phyloP scores from a whole-genome alignment of 2,113 vertebrate species.

The Cricetomys ansorgei region DNA sequence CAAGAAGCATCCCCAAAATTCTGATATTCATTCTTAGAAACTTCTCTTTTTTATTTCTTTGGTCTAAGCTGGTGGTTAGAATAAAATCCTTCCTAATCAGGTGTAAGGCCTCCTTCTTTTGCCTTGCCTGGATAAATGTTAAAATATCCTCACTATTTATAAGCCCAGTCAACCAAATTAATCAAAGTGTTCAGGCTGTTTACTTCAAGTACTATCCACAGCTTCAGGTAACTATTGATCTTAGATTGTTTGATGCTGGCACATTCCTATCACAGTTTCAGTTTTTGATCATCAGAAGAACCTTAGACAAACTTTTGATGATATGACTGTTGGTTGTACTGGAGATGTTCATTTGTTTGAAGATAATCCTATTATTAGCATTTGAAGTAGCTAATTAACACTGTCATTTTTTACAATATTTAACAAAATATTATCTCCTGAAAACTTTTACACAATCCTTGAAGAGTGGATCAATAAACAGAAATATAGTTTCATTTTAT shows the following conservation, averaged over 20 bases:
- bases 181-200: background rate
- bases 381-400: conserved; percentile 17
- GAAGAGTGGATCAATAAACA: background rate
- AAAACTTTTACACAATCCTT: background rate
- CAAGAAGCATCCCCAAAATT: fast-evolving
- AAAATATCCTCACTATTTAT: background rate
- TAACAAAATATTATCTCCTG: background rate
- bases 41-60: background rate
- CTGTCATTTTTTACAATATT: background rate
- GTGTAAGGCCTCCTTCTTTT: background rate
- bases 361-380: background rate
- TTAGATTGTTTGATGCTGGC: background rate
- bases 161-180: background rate
- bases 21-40: too few relatives aligned
- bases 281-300: conserved; percentile 28
- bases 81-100: background rate
- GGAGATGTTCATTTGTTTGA: conserved; percentile 4
- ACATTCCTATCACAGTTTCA: background rate
- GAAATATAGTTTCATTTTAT: background rate
- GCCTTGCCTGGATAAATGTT: background rate
- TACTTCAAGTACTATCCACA: background rate
- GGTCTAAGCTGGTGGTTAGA: background rate
- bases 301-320: background rate
- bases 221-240: background rate
- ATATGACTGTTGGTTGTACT: background rate